Evolutionary conservation across 2,113 vertebrate species (phyloP), one percentile per base, ranked within the genome.

Genomic region (Tragelaphus strepsiceros): DNA sequence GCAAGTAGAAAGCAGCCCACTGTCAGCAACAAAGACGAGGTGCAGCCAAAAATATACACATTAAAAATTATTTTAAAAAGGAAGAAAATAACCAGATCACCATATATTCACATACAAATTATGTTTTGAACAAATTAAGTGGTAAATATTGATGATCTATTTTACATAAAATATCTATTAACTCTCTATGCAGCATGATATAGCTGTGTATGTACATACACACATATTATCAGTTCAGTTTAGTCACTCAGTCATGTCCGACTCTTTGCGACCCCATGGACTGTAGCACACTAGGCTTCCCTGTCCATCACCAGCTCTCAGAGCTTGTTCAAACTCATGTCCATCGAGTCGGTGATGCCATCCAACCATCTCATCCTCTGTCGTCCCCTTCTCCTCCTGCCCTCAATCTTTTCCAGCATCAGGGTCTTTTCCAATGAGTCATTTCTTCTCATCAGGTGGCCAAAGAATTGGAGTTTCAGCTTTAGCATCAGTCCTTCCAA

Each of bases 41-140:
- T 3, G n/a, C 35, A 39, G 11, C 21, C 10, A 1, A 7, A 74
- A 43, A 24, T 12, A 14, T 1, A 2, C 0, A 6, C 5, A 1
- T 13, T 24, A 39, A 13, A 24, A 3, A 39, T 6, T 1, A 35
- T 39, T 24, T 13, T 6, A 39, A 6, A 21, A 7, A 22, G 14
- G 10, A 43, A 59, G 7, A 39, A 49, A 21, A 4, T 32, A 12
- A 58, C n/a, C n/a, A 53, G 24, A 22, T 12, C 35, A n/a, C 51
- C 7, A 43, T 9, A 6, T 13, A 28, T 5, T 24, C 19, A 54
- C 35, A 35, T 8, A 22, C 1, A n/a, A 46, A 35, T 30, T 51
- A 11, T 6, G 49, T 6, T 80, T 51, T 51, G 28, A 51, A 51
- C 49, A 71, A 51, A 28, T 56, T 39, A 43, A 32, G 24, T 49